Conservation (phyloP, 92 coral and sea anemone genomes). For the Phymanthus crucifer region DNA sequence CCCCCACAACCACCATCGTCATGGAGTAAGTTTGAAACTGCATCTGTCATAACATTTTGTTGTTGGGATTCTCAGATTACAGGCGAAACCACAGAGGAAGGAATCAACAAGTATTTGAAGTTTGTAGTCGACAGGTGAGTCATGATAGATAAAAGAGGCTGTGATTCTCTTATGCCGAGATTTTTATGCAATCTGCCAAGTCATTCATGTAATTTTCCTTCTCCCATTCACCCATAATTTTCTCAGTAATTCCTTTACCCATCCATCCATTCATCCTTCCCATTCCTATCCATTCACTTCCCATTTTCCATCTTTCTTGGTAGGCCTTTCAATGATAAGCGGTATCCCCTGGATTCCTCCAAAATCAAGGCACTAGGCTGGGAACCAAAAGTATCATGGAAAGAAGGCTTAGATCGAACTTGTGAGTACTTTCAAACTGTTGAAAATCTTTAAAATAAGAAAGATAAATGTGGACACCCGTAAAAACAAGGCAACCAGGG, state of each 20-base stretch:
- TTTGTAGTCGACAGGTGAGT: constrained; percentile 55
- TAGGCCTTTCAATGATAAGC: constrained; percentile 61
- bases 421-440: constrained; percentile 29
- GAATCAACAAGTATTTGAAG: constrained; percentile 32
- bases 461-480: too few relatives aligned
- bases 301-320: not conserved
- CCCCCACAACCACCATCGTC: too few relatives aligned
- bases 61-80: constrained; percentile 28
- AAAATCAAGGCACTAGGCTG: constrained; percentile 58
- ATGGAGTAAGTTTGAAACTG: too few relatives aligned
- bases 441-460: too few relatives aligned
- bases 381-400: constrained; percentile 62
- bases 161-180: too few relatives aligned
- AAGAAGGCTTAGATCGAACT: constrained; percentile 55
- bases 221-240: too few relatives aligned
- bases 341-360: constrained; percentile 66
- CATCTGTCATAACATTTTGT: too few relatives aligned
- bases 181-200: too few relatives aligned
- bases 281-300: not conserved
- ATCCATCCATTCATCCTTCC: not conserved
- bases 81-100: constrained; percentile 42
- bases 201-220: too few relatives aligned
- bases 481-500: too few relatives aligned
- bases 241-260: not conserved
- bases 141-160: too few relatives aligned